Conservation (phyloP, 2,888 invertebrate genomes). For the Eudasyphora cyanicolor region DNA sequence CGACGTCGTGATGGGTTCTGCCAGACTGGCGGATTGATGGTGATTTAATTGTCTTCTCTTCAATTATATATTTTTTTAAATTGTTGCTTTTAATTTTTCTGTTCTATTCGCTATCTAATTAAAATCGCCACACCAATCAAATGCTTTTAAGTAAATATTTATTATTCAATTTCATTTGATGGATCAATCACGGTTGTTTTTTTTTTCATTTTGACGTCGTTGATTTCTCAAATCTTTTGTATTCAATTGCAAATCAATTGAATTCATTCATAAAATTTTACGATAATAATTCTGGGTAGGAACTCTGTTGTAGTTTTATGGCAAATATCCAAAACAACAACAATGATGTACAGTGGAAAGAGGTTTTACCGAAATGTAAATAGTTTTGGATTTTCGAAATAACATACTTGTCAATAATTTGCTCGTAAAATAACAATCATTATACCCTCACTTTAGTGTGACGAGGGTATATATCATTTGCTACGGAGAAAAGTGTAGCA, state of each 20-base stretch:
- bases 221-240: constrained; percentile 23
- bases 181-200: not conserved
- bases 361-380: too few relatives aligned
- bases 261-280: constrained; percentile 59
- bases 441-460: too few relatives aligned
- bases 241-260: constrained; percentile 38
- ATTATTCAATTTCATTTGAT: constrained; percentile 24
- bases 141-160: constrained; percentile 48
- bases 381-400: too few relatives aligned
- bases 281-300: constrained; percentile 37
- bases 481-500: too few relatives aligned
- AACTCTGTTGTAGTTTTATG: not conserved
- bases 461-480: too few relatives aligned
- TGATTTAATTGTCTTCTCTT: constrained; percentile 31
- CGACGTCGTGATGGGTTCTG: not conserved
- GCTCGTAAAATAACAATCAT: too few relatives aligned
- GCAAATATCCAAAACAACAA: not conserved
- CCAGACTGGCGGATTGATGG: constrained; percentile 23
- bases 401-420: too few relatives aligned
- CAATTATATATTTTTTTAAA: not conserved
- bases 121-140: constrained; percentile 48
- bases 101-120: constrained; percentile 24
- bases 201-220: constrained; percentile 30
- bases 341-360: too few relatives aligned
- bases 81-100: not conserved